Percentiles rank a stretch among this genome's conserved stretches.
phyloP scores from a whole-genome alignment of 2,888 invertebrate species.

The Polydrusus tereticollis region DNA sequence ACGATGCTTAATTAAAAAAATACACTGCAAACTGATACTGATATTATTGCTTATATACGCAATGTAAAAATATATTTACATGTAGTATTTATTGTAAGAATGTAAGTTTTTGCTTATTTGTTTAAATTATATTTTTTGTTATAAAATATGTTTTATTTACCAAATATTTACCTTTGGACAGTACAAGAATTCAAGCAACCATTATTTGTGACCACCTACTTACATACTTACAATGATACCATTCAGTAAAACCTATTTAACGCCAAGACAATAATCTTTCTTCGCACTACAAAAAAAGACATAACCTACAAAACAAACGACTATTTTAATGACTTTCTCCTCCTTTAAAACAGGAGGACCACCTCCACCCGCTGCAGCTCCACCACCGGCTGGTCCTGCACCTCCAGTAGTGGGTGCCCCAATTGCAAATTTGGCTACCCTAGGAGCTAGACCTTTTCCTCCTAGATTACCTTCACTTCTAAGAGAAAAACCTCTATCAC shows the following conservation, averaged over 20 bases:
- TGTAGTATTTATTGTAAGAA: slow-evolving; percentile 40
- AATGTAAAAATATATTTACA: neutral
- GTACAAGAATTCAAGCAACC: neutral
- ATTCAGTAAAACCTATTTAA: neutral
- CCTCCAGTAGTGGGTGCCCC: slow-evolving; percentile 1
- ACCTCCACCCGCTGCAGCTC: slow-evolving; percentile 20
- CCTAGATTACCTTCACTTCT: slow-evolving; percentile 14
- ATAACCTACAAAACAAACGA: slow-evolving; percentile 7
- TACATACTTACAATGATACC: slow-evolving; percentile 43
- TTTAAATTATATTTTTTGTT: slow-evolving; percentile 19
- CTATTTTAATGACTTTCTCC: neutral
- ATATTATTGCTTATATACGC: too few species aligned
- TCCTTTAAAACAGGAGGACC: slow-evolving; percentile 21
- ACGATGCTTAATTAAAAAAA: neutral
- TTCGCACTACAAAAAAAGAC: neutral
- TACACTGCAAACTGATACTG: neutral
- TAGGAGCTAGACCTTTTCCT: neutral
- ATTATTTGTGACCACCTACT: slow-evolving; percentile 31
- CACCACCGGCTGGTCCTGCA: slow-evolving; percentile 25
- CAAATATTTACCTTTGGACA: neutral
- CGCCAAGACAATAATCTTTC: neutral
- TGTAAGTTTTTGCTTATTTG: slow-evolving; percentile 38
- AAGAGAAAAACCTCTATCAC: slow-evolving; percentile 15
- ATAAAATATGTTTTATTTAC: slow-evolving; percentile 17
- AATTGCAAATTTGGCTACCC: neutral